phyloP scores from a whole-genome alignment of 2,888 invertebrate genomes.

The Drosophila borealis region DNA sequence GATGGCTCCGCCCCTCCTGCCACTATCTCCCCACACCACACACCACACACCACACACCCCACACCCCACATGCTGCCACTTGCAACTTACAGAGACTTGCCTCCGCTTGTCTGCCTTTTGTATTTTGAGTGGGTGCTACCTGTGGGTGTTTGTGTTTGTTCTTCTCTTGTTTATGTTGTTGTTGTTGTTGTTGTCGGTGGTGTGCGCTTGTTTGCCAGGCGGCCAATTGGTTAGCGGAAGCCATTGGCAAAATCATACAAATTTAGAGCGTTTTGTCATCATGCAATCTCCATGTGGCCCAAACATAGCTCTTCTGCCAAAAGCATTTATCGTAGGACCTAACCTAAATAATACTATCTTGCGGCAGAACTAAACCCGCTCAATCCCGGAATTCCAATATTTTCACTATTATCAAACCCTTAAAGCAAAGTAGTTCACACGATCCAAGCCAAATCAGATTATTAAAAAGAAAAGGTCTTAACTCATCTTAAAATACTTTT shows the following conservation, averaged over 20 bases:
- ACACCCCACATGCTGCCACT: neutral
- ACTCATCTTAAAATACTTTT: too few species aligned
- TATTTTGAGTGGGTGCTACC: conserved; percentile 40
- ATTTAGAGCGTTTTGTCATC: conserved; percentile 57
- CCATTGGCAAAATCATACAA: conserved; percentile 27
- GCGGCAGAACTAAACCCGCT: too few species aligned
- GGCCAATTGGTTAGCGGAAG: conserved; percentile 46
- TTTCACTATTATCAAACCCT: too few species aligned
- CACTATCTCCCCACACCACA: neutral
- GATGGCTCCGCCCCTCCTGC: conserved; percentile 54
- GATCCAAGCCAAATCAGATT: too few species aligned
- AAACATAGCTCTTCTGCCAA: neutral
- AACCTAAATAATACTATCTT: neutral
- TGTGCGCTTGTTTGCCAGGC: conserved; percentile 32
- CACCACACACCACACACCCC: neutral
- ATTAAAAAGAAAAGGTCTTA: too few species aligned
- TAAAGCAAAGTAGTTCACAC: too few species aligned
- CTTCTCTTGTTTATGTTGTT: conserved; percentile 3
- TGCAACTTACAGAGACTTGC: neutral
- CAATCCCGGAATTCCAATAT: too few species aligned
- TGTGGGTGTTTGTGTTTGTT: conserved; percentile 41
- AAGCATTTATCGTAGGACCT: too few species aligned
- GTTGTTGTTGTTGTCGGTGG: conserved; percentile 5
- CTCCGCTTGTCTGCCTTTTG: conserved; percentile 11
- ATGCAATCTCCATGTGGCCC: conserved; percentile 5